Percentiles rank a stretch among this genome's conserved stretches.
Conservation (phyloP, 2,113 vertebrate genomes). For the Scortum barcoo region DNA sequence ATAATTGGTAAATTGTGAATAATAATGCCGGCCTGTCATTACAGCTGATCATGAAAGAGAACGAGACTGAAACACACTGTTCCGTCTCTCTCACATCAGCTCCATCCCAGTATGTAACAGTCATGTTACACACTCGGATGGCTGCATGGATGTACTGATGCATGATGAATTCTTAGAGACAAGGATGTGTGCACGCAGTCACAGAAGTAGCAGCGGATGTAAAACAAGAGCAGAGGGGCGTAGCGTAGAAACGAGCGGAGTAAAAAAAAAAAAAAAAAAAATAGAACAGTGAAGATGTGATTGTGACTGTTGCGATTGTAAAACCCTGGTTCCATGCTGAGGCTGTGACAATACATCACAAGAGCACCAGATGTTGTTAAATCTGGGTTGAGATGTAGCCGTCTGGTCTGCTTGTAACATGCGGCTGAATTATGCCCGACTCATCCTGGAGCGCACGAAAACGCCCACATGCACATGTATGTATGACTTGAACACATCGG, state of each 20-base stretch:
- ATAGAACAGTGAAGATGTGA: too few relatives aligned
- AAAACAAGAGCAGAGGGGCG: constrained; percentile 9
- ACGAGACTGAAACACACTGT: constrained; percentile 37
- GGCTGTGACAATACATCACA: constrained; percentile 47
- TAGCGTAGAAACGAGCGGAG: background rate
- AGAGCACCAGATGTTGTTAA: constrained; percentile 64
- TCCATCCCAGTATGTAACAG: background rate
- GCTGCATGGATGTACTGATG: background rate
- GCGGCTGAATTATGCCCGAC: constrained; percentile 35
- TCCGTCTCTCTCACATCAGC: background rate
- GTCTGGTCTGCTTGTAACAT: constrained; percentile 51
- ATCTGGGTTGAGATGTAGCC: constrained; percentile 43
- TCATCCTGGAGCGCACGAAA: constrained; percentile 29
- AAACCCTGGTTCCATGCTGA: constrained; percentile 20
- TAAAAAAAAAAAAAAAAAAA: background rate
- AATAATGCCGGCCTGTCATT: constrained; percentile 54
- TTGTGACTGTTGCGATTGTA: constrained; percentile 27
- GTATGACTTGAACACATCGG: constrained; percentile 46
- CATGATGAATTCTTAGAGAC: constrained; percentile 34
- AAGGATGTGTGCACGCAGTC: constrained; percentile 18
- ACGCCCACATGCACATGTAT: constrained; percentile 48
- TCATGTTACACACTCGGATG: background rate
- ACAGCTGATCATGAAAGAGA: constrained; percentile 20
- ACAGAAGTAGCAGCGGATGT: constrained; percentile 20
- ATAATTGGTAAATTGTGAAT: constrained; percentile 72